These are phyloP conservation scores for Pollachius pollachius DNA, from an alignment of 2,113 vertebrate species.

Conservation along the genomic window DNA sequence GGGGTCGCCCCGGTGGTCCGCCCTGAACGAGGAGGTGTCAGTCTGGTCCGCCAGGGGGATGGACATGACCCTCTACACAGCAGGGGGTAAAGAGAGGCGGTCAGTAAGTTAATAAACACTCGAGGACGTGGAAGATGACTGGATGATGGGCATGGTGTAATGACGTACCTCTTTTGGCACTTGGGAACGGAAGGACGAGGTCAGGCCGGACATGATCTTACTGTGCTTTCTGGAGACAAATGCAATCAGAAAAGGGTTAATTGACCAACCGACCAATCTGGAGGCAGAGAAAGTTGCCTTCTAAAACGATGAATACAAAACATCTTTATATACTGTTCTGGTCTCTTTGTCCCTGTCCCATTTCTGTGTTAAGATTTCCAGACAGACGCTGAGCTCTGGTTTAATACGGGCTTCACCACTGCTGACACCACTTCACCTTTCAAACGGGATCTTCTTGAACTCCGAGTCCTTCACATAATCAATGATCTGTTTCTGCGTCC, in stretches of 20 bases:
- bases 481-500: slow-evolving; percentile 95
- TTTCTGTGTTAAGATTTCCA: neutral
- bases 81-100: slow-evolving; percentile 7
- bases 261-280: neutral
- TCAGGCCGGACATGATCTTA: slow-evolving; percentile 85
- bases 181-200: slow-evolving; percentile 78
- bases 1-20: slow-evolving; percentile 59
- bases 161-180: slow-evolving; percentile 85
- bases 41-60: slow-evolving; percentile 54
- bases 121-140: neutral
- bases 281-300: neutral
- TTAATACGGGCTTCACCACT: neutral
- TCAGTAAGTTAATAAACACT: neutral
- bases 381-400: neutral
- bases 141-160: too few relatives aligned
- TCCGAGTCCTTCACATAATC: slow-evolving; percentile 92
- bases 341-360: neutral
- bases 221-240: slow-evolving; percentile 86
- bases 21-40: slow-evolving; percentile 56
- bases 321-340: neutral
- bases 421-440: slow-evolving; percentile 79
- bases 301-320: slow-evolving; percentile 1
- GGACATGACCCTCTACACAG: slow-evolving; percentile 71
- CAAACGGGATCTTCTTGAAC: slow-evolving; percentile 91
- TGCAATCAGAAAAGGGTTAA: neutral